Evolutionary conservation across 2,888 invertebrate species (phyloP).

Genomic region (Hypolimnas misippus): DNA sequence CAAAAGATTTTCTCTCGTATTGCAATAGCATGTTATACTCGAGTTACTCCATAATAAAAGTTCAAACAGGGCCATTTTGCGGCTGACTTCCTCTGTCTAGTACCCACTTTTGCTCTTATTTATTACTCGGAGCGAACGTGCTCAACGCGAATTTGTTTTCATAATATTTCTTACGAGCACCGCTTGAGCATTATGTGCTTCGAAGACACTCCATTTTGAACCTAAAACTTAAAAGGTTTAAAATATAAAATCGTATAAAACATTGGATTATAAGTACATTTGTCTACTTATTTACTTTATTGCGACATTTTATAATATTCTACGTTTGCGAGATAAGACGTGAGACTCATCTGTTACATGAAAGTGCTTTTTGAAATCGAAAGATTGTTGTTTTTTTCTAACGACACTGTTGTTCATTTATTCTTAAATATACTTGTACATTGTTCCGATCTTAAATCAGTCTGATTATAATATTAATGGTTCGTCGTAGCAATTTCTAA

Average conservation of each 20-base stretch:
- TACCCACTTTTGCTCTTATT: conserved; percentile 73
- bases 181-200: conserved; percentile 63
- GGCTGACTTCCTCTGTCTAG: conserved; percentile 60
- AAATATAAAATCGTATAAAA: conserved; percentile 50
- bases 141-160: conserved; percentile 82
- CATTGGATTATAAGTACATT: conserved; percentile 61
- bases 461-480: no score
- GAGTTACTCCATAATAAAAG: conserved; percentile 63
- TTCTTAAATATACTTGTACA: conserved; percentile 13
- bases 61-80: conserved; percentile 73
- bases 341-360: conserved; percentile 68
- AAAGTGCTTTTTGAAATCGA: conserved; percentile 60
- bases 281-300: conserved; percentile 80
- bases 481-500: no score
- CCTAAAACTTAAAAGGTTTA: conserved; percentile 48
- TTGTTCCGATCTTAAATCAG: conserved; percentile 16
- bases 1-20: conserved; percentile 49
- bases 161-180: conserved; percentile 77
- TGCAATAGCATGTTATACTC: conserved; percentile 42
- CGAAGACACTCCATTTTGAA: conserved; percentile 48
- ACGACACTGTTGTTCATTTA: conserved; percentile 16
- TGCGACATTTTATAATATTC: conserved; percentile 82
- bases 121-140: conserved; percentile 81
- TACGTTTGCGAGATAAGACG: conserved; percentile 73
- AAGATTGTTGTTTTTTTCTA: conserved; percentile 24